Percentiles rank a stretch among this genome's conserved stretches.
Conservation (phyloP, 2,113 vertebrate species). For the Haliaeetus leucogaster region DNA sequence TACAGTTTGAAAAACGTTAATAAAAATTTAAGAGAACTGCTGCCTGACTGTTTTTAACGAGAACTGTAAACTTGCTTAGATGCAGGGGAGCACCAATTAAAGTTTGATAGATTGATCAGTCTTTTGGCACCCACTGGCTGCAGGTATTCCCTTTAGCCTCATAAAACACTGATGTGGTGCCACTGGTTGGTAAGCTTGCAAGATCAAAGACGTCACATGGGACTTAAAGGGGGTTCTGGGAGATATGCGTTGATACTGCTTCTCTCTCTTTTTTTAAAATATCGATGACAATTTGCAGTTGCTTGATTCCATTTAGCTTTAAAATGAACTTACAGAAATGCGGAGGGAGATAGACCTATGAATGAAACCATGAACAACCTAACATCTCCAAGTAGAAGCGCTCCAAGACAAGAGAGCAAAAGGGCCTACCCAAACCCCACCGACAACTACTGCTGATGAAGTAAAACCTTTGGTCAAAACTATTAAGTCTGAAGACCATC, state of each 20-base stretch:
- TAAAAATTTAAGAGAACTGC: not conserved
- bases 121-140: not conserved
- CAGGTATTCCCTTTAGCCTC: not conserved
- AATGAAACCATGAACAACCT: not conserved
- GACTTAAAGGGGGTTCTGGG: not conserved
- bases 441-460: not conserved
- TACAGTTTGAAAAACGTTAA: not conserved
- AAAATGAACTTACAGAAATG: not conserved
- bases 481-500: not conserved
- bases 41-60: not conserved
- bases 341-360: not conserved
- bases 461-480: not conserved
- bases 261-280: not conserved
- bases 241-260: not conserved
- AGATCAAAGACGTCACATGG: not conserved
- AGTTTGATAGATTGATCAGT: not conserved
- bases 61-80: not conserved
- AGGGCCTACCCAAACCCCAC: not conserved
- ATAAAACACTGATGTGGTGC: fast-evolving
- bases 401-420: not conserved
- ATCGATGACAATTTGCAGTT: not conserved
- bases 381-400: not conserved
- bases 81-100: not conserved
- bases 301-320: not conserved
- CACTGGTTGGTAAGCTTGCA: not conserved